These are phyloP conservation scores for Drosophila birchii DNA, from an alignment of 2,888 invertebrate genomes.

Conservation along the genomic window DNA sequence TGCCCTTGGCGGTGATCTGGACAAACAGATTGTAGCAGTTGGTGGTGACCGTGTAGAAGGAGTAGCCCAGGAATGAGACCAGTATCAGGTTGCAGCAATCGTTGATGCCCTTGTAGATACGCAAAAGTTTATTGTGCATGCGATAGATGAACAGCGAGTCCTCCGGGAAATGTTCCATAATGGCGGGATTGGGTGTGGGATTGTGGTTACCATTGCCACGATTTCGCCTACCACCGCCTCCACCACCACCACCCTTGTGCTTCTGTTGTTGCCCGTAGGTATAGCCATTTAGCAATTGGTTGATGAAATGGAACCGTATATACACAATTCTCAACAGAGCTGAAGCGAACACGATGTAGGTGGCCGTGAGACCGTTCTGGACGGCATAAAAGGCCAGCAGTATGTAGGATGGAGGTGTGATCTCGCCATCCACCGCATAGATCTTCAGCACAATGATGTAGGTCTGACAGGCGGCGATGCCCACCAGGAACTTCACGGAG, in stretches of 20 bases:
- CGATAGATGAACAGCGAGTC: slow-evolving; percentile 81
- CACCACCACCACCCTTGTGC: slow-evolving; percentile 29
- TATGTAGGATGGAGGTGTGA: slow-evolving; percentile 71
- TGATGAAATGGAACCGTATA: slow-evolving; percentile 80
- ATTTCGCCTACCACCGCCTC: slow-evolving; percentile 23
- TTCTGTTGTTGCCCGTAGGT: slow-evolving; percentile 67
- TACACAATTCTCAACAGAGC: slow-evolving; percentile 76
- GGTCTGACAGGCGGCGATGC: slow-evolving; percentile 70
- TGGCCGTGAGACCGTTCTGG: slow-evolving; percentile 78
- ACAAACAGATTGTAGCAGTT: slow-evolving; percentile 83
- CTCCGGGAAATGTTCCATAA: slow-evolving; percentile 75
- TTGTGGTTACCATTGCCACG: slow-evolving; percentile 13
- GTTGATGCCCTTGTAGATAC: slow-evolving; percentile 80
- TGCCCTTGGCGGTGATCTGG: slow-evolving; percentile 76
- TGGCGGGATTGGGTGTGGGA: neutral
- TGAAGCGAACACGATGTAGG: slow-evolving; percentile 78
- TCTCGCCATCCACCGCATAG: slow-evolving; percentile 40
- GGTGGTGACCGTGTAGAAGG: slow-evolving; percentile 83
- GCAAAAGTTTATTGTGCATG: slow-evolving; percentile 80
- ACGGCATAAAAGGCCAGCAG: slow-evolving; percentile 73
- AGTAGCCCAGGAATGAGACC: slow-evolving; percentile 82
- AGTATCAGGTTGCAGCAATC: slow-evolving; percentile 81
- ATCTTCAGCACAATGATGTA: slow-evolving; percentile 76
- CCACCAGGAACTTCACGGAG: slow-evolving; percentile 65
- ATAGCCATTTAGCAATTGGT: slow-evolving; percentile 76